phyloP scores from a whole-genome alignment of 1,140 invertebrate species.

The Ceratina calcarata region DNA sequence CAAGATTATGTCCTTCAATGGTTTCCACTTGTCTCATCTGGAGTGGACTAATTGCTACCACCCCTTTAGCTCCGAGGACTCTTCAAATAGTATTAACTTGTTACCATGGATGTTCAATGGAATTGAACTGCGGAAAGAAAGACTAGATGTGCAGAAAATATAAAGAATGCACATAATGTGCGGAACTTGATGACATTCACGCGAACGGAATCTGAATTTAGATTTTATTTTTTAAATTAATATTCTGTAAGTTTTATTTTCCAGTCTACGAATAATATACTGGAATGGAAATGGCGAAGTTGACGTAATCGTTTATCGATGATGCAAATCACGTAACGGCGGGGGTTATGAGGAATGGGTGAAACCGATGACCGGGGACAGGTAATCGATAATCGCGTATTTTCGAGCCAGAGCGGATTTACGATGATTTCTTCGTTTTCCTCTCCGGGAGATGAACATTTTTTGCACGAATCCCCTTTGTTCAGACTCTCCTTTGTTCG shows the following conservation, averaged over 20 bases:
- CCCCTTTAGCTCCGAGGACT: background rate
- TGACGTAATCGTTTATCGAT: conserved; percentile 31
- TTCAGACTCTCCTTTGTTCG: conserved; percentile 8
- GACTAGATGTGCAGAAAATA: conserved; percentile 19
- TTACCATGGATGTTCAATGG: too few relatives aligned
- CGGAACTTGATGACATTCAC: too few relatives aligned
- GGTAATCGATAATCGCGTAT: conserved; percentile 52
- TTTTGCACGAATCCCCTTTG: background rate
- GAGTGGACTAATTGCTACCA: conserved; percentile 15
- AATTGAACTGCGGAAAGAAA: background rate
- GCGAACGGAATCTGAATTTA: too few relatives aligned
- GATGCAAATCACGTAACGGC: conserved; percentile 69
- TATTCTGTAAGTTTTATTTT: too few relatives aligned
- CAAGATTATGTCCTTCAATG: conserved; percentile 9
- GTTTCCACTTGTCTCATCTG: background rate
- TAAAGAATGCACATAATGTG: too few relatives aligned
- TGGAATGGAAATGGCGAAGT: too few relatives aligned
- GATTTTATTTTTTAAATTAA: too few relatives aligned
- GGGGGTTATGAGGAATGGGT: conserved; percentile 52
- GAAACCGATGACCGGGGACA: conserved; percentile 47
- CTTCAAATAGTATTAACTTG: too few relatives aligned
- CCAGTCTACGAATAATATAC: too few relatives aligned
- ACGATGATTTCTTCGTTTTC: conserved; percentile 16
- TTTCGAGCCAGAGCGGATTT: conserved; percentile 21
- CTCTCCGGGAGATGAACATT: background rate